phyloP scores from a whole-genome alignment of 2,113 vertebrate species.

The Salvelinus alpinus region DNA sequence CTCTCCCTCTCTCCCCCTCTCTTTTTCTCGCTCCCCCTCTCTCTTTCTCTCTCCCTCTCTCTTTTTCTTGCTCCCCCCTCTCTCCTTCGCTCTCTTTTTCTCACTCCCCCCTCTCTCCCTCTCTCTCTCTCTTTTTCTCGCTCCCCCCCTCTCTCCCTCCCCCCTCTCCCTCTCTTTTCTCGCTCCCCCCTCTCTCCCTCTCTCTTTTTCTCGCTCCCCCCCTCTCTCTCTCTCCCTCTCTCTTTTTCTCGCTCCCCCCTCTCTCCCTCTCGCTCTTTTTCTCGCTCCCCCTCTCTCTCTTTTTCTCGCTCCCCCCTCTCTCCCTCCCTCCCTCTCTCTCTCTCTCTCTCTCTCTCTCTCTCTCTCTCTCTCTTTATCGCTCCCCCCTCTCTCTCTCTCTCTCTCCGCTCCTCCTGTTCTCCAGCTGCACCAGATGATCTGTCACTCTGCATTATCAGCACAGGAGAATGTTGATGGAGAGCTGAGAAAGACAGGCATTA shows the following conservation, averaged over 20 bases:
- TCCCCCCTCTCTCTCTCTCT: slow-evolving; percentile 47
- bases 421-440: slow-evolving; percentile 46
- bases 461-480: slow-evolving; percentile 44
- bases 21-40: too few species aligned
- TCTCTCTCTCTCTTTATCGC: slow-evolving; percentile 7
- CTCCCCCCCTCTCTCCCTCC: too few species aligned
- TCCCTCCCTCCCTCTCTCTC: too few species aligned
- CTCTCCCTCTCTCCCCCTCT: too few species aligned
- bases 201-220: too few species aligned
- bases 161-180: too few species aligned
- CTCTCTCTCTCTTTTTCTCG: slow-evolving; percentile 3
- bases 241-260: too few species aligned
- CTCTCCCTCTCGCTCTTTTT: too few species aligned
- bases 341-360: neutral
- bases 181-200: too few species aligned
- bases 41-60: neutral
- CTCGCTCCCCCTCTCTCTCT: too few species aligned
- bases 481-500: slow-evolving; percentile 38
- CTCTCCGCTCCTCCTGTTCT: slow-evolving; percentile 35
- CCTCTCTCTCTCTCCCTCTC: neutral
- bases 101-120: slow-evolving; percentile 51
- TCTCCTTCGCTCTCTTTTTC: slow-evolving; percentile 3
- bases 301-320: too few species aligned
- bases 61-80: too few species aligned
- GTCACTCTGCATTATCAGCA: slow-evolving; percentile 59